Percentiles rank a stretch among this genome's conserved stretches.
Conservation (phyloP, 2,888 invertebrate genomes). For the Rhabditoides inermis region DNA sequence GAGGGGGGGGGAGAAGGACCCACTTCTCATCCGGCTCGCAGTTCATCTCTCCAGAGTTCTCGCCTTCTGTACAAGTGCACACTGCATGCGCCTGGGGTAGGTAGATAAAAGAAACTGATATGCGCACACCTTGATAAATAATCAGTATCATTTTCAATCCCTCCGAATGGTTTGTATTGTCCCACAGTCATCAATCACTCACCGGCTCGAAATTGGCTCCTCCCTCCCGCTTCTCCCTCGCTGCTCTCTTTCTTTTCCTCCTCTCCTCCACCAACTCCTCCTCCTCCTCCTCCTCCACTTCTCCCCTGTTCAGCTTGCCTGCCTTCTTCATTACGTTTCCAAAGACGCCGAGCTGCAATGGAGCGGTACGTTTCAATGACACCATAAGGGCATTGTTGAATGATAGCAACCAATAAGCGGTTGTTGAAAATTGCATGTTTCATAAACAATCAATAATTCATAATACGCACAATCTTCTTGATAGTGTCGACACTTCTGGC, state of each 20-base stretch:
- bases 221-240: constrained; percentile 14
- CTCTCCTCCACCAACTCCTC: constrained; percentile 18
- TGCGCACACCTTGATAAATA: too few relatives aligned
- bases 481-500: constrained; percentile 38
- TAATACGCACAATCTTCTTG: constrained; percentile 35
- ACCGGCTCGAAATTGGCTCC: constrained; percentile 23
- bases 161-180: too few relatives aligned
- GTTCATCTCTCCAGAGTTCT: too few relatives aligned
- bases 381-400: background rate
- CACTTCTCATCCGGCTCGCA: too few relatives aligned
- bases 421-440: too few relatives aligned
- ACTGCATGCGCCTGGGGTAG: too few relatives aligned
- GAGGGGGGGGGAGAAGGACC: too few relatives aligned
- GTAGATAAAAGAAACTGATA: too few relatives aligned
- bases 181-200: too few relatives aligned
- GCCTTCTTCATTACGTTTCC: constrained; percentile 35
- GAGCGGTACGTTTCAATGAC: background rate
- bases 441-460: constrained; percentile 3
- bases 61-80: too few relatives aligned
- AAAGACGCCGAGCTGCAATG: constrained; percentile 28
- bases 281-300: constrained; percentile 5
- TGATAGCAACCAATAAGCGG: too few relatives aligned
- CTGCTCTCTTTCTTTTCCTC: constrained; percentile 12
- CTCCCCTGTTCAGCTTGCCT: constrained; percentile 14
- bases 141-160: too few relatives aligned